Conservation (phyloP, 2,888 invertebrate species). For the Eurytoma californica region DNA sequence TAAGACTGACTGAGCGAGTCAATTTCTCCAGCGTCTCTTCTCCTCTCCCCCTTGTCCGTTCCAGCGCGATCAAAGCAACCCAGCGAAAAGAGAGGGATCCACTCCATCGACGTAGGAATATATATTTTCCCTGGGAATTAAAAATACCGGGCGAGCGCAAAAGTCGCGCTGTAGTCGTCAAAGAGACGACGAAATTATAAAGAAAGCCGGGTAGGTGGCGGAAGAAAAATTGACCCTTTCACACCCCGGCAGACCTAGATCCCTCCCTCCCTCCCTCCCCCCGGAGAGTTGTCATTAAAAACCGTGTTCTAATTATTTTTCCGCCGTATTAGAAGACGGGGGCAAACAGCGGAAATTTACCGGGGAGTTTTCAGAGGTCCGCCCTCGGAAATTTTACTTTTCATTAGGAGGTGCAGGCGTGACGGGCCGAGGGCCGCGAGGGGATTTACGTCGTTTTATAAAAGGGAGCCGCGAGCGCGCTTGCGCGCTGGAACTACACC, state of each 20-base stretch:
- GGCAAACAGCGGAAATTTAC: neutral
- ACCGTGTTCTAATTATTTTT: constrained; percentile 41
- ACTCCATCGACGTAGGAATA: too few relatives aligned
- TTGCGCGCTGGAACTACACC: neutral
- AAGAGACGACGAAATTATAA: neutral
- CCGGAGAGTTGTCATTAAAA: constrained; percentile 35
- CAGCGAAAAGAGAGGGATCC: too few relatives aligned
- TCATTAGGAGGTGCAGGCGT: neutral
- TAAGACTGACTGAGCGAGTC: too few relatives aligned
- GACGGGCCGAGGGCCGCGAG: neutral
- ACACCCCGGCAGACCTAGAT: constrained; percentile 5
- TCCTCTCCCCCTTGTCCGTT: too few relatives aligned
- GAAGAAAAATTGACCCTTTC: constrained; percentile 19
- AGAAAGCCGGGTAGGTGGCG: too few relatives aligned
- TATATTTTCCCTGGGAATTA: too few relatives aligned
- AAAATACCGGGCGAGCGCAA: too few relatives aligned
- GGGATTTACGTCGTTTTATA: neutral
- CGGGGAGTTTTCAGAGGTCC: neutral
- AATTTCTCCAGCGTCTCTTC: too few relatives aligned
- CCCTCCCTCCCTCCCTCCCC: neutral
- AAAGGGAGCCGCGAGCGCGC: neutral
- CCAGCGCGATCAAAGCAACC: too few relatives aligned
- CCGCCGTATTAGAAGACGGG: neutral
- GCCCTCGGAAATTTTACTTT: neutral
- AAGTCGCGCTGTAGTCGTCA: neutral